Conservation (phyloP, 2,113 vertebrate species). For the Cephalophus harveyi region DNA sequence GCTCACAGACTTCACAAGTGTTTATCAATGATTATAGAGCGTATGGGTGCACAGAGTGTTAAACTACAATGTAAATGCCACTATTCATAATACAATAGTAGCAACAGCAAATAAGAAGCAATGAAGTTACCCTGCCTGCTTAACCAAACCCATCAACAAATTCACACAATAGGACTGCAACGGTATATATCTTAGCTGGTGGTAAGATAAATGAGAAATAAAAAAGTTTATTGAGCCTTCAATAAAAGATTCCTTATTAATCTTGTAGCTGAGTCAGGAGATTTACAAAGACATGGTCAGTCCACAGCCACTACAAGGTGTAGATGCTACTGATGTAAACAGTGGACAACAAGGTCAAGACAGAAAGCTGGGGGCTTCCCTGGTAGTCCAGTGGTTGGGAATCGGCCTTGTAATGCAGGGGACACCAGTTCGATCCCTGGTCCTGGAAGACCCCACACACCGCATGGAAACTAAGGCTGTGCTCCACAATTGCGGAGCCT, state of each 20-base stretch:
- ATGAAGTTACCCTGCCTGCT: neutral
- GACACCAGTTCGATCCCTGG: neutral
- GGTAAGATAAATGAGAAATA: neutral
- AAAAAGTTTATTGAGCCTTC: neutral
- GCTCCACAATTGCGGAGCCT: neutral
- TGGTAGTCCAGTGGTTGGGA: neutral
- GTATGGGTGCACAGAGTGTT: neutral
- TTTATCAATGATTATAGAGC: conserved; percentile 11
- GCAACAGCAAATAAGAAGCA: neutral
- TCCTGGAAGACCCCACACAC: neutral
- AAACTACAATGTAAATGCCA: neutral
- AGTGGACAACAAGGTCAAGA: neutral
- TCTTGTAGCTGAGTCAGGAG: neutral
- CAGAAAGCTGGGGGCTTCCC: neutral
- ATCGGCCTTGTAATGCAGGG: neutral
- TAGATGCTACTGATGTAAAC: neutral
- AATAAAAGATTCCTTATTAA: neutral
- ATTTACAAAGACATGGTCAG: neutral
- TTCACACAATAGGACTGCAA: neutral
- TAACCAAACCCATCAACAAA: neutral
- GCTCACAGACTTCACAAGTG: neutral
- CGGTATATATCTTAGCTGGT: neutral
- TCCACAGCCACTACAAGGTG: neutral
- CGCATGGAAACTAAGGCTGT: neutral
- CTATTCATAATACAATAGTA: neutral